Evolutionary conservation across 2,797 vertebrate species (phyloP), one percentile per base, ranked within the genome.

Genomic region (Coluber constrictor): DNA sequence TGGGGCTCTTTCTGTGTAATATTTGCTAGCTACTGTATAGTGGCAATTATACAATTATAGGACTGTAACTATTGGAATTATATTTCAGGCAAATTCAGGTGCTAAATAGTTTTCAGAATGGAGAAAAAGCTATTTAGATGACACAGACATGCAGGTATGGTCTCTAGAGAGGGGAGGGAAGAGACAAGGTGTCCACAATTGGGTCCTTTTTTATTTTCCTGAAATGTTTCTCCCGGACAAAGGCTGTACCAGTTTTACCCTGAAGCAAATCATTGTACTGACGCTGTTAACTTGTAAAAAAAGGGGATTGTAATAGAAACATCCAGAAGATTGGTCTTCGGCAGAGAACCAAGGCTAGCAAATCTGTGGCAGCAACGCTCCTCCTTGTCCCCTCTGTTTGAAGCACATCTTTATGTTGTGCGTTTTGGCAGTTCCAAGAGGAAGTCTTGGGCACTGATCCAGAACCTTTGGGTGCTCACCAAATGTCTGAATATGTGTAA

Each of bases 201-300:
- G 95, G 91, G 51, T 94, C 95, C 95, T 96, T 94, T 97, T 96
- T 96, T 97, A 95, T 97, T 97, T 97, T 95, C 96, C 93, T 96
- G 96, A 97, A 97, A 97, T 97, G 95, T 93, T 94, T 94, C 93
- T 96, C 91, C 95, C 95, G 96, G 93, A 95, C 95, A 96, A 95
- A 96, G 95, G 96, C 94, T 96, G 95, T 0, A 59, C 92, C 93
- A 95, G 93, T 90, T 96, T 96, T 95, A 97, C 96, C 97, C 96
- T 97, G 96, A 96, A 97, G 95, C 95, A 97, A 97, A 98, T 97
- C 97, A 95, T 96, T 97, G 96, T 94, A 97, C 95, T 94, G 2
- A 0, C 94, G 94, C 94, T 97, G 97, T 97, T 97, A 97, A 96
- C 96, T 97, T 96, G 96, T 97, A 97, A 97, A 97, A 97, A 97